These are phyloP conservation scores for Cynopterus sphinx DNA, from an alignment of 2,797 vertebrate species.

Conservation along the genomic window DNA sequence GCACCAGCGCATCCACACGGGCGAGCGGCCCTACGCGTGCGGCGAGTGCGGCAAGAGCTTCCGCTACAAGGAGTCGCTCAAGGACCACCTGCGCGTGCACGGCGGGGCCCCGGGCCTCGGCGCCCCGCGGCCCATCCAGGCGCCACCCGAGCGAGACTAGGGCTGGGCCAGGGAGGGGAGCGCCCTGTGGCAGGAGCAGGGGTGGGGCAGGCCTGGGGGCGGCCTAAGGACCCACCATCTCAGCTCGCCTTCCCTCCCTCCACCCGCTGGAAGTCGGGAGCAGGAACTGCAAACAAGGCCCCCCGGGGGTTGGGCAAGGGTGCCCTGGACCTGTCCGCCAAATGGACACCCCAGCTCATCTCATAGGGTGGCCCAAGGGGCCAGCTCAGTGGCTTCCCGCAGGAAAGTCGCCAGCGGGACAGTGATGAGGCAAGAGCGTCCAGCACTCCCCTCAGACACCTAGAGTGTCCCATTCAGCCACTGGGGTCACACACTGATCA, in stretches of 20 bases:
- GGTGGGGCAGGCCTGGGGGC: background rate
- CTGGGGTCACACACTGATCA: background rate
- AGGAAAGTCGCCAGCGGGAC: background rate
- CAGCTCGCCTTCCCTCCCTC: slow-evolving; percentile 48
- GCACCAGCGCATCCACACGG: slow-evolving; percentile 88
- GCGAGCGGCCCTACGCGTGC: slow-evolving; percentile 87
- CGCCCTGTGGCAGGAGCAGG: background rate
- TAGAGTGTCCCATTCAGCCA: background rate
- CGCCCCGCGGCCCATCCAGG: slow-evolving; percentile 62
- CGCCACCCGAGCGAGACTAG: slow-evolving; percentile 75
- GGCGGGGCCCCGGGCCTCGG: slow-evolving; percentile 48
- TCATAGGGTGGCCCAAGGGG: slow-evolving; percentile 3
- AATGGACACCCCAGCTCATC: slow-evolving; percentile 43
- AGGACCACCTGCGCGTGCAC: slow-evolving; percentile 85
- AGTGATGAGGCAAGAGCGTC: background rate
- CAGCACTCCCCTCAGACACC: background rate
- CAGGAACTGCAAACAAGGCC: slow-evolving; percentile 51
- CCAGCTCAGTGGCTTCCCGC: background rate
- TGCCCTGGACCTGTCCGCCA: slow-evolving; percentile 7
- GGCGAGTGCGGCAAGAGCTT: slow-evolving; percentile 86
- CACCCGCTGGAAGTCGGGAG: slow-evolving; percentile 45
- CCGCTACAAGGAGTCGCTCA: slow-evolving; percentile 87
- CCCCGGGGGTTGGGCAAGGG: background rate
- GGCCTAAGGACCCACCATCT: background rate
- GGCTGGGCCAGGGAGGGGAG: slow-evolving; percentile 54